Conservation (phyloP, 2,113 vertebrate species). For the Colistium nudipinnis region DNA sequence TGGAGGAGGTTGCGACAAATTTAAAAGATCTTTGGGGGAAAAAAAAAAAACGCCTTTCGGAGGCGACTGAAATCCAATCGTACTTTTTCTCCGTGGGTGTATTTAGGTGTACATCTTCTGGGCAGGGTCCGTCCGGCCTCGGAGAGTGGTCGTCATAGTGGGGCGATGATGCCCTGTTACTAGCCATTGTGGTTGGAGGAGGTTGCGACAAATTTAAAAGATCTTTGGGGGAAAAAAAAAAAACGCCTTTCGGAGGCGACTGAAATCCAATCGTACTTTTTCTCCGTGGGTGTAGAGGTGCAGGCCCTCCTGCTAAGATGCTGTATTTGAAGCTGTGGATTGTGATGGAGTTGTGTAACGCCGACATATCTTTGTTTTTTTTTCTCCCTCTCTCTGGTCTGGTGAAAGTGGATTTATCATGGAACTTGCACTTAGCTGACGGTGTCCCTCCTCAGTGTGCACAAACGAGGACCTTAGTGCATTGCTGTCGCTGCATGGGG, state of each 20-base stretch:
- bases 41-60: no score
- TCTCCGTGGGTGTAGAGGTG: slow-evolving; percentile 13
- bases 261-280: slow-evolving; percentile 6
- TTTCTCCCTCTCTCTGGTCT: background rate
- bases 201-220: slow-evolving; percentile 7
- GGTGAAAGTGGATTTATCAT: slow-evolving; percentile 59
- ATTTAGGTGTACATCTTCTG: slow-evolving; percentile 53
- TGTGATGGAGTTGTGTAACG: slow-evolving; percentile 43
- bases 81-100: background rate
- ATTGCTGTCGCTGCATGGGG: slow-evolving; percentile 73
- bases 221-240: no score
- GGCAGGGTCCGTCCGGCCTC: slow-evolving; percentile 47
- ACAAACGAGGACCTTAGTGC: slow-evolving; percentile 71
- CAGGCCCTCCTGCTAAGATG: slow-evolving; percentile 23
- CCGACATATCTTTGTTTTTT: background rate
- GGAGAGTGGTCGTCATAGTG: slow-evolving; percentile 25
- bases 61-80: slow-evolving; percentile 13
- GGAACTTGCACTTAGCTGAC: slow-evolving; percentile 69
- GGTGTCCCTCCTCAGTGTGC: slow-evolving; percentile 66
- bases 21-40: background rate
- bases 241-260: no score
- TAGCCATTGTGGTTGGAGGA: background rate
- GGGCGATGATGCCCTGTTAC: slow-evolving; percentile 18
- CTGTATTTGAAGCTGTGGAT: slow-evolving; percentile 53
- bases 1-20: slow-evolving; percentile 4